These are phyloP conservation scores for Vombatus ursinus DNA, from an alignment of 2,113 vertebrate genomes.

Conservation along the genomic window DNA sequence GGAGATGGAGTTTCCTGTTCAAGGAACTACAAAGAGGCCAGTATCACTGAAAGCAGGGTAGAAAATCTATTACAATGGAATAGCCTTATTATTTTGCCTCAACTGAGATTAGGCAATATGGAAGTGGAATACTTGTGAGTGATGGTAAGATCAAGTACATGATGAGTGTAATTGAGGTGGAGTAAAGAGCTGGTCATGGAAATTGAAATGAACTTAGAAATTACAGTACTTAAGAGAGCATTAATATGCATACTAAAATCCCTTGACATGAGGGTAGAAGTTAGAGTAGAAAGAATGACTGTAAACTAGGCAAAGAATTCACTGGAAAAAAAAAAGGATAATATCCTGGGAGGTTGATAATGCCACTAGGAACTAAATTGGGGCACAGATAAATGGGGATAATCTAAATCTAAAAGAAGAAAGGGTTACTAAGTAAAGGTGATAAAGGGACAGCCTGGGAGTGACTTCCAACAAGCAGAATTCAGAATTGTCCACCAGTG, in stretches of 20 bases:
- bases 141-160: too few species aligned
- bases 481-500: neutral
- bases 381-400: too few species aligned
- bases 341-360: neutral
- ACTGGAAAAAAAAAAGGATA: neutral
- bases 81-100: neutral
- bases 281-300: neutral
- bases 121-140: too few species aligned
- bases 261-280: neutral
- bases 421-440: too few species aligned
- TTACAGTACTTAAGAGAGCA: neutral
- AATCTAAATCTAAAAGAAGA: too few species aligned
- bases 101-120: neutral
- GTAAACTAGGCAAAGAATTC: neutral
- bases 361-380: neutral
- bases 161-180: neutral
- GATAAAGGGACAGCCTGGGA: too few species aligned
- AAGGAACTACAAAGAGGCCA: neutral
- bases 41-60: neutral
- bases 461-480: too few species aligned
- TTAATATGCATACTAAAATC: neutral
- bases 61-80: neutral
- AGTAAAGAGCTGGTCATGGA: neutral
- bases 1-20: neutral
- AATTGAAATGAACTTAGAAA: neutral